Base-by-base conservation (phyloP, 2,113 vertebrate genomes). In the Planiliza haematocheilus region DNA sequence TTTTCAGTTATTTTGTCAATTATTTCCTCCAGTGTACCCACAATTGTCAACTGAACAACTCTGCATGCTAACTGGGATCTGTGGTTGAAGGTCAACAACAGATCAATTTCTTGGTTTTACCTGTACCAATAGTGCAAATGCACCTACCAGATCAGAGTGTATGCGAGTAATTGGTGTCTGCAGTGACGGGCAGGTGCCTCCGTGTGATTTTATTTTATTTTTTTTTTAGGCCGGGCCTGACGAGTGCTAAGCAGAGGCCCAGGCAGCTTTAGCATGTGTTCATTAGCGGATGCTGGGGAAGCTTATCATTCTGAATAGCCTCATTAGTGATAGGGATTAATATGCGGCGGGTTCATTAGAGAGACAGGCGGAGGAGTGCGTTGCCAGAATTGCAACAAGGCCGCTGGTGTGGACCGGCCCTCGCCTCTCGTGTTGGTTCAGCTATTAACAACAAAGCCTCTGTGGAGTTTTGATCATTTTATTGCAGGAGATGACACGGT, bases 321-420 rank as follows among this genome's bases (percentile, higher is more conserved):
- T 92, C 91, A 90, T 92, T 90, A 91, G 87, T 74, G 86, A 87
- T 85, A 48, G 77, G 84, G 81, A 91, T 91, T 89, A 91, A 91
- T 90, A 86, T 84, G 85, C 66, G 36, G 74, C 81, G 80, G 81
- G 82, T 89, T 91, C 86, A 90, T 89, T 88, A 90, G 79, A 84
- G 78, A 86, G 85, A 81, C 82, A 73, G 79, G 77, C 68, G n/a
- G 68, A 81, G 73, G 70, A 74, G 46, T 42, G 71, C 70, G 85
- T 80, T 78, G 72, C 72, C 82, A 85, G 82, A 79, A 85, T 85
- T 60, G 60, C 72, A 87, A 88, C 78, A 85, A 84, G 83, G 73
- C 74, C 70, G 66, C 65, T 36, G 62, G 64, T 59, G 34, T 34
- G 42, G 51, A 79, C 69, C 5, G 56, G 45, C 82, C 63, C 49